These are phyloP conservation scores for Euclidia mi DNA, from an alignment of 2,888 invertebrate genomes.

Conservation along the genomic window DNA sequence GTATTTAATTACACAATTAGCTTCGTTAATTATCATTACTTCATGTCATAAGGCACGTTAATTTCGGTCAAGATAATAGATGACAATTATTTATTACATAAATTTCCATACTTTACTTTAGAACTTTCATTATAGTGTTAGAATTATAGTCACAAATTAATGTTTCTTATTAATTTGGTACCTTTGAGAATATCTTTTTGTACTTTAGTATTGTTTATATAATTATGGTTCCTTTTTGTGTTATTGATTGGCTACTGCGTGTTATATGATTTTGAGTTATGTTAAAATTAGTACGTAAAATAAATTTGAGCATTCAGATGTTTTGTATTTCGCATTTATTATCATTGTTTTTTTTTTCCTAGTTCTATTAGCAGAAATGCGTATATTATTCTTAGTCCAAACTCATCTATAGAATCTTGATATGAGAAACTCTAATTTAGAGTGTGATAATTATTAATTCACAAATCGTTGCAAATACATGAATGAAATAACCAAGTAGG, in stretches of 20 bases:
- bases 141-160: too few species aligned
- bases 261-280: conserved; percentile 32
- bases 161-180: conserved; percentile 18
- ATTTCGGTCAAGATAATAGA: too few species aligned
- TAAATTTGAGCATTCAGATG: conserved; percentile 49
- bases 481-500: too few species aligned
- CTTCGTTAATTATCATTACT: conserved; percentile 39
- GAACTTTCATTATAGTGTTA: too few species aligned
- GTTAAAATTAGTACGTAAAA: conserved; percentile 40
- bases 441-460: too few species aligned
- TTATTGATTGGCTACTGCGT: conserved; percentile 40
- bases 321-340: conserved; percentile 39
- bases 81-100: too few species aligned
- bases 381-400: too few species aligned
- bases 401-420: too few species aligned
- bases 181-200: conserved; percentile 15
- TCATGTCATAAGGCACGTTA: conserved; percentile 39
- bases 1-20: conserved; percentile 49
- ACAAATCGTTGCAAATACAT: too few species aligned
- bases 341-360: conserved; percentile 19
- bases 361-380: too few species aligned
- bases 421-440: too few species aligned
- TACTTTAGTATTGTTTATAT: conserved; percentile 44
- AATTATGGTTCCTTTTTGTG: conserved; percentile 29
- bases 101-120: too few species aligned